These are phyloP conservation scores for Otolemur crassicaudatus DNA, from an alignment of 2,797 vertebrate genomes.

Conservation along the genomic window DNA sequence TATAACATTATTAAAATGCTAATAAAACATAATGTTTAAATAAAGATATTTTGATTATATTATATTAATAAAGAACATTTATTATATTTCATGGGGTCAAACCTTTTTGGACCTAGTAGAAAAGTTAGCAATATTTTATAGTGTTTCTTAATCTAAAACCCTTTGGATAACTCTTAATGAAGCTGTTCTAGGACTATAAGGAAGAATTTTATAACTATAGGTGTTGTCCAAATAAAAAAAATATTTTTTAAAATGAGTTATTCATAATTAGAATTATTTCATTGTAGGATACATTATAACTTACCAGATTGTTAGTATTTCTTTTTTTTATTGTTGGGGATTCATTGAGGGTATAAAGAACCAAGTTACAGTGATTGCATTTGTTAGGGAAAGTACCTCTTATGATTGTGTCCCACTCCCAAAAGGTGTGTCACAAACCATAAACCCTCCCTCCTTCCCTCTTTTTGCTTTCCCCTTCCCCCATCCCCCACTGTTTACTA, in stretches of 20 bases:
- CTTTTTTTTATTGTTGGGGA: too few species aligned
- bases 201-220: neutral
- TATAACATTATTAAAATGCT: neutral
- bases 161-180: neutral
- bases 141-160: neutral
- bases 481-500: too few species aligned
- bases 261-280: neutral
- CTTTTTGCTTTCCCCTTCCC: too few species aligned
- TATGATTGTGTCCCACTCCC: too few species aligned
- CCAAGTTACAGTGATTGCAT: too few species aligned
- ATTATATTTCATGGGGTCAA: neutral
- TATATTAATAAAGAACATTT: neutral
- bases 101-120: neutral
- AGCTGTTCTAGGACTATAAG: neutral
- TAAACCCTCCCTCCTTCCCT: too few species aligned
- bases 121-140: neutral
- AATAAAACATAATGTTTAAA: neutral
- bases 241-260: neutral
- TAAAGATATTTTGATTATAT: neutral
- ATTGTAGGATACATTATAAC: neutral
- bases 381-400: too few species aligned
- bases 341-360: too few species aligned
- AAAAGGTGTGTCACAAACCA: too few species aligned
- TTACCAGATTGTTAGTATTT: neutral
- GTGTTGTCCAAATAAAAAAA: neutral